These are phyloP conservation scores for Hyposoter dolosus DNA, from an alignment of 2,888 invertebrate genomes.

Conservation along the genomic window DNA sequence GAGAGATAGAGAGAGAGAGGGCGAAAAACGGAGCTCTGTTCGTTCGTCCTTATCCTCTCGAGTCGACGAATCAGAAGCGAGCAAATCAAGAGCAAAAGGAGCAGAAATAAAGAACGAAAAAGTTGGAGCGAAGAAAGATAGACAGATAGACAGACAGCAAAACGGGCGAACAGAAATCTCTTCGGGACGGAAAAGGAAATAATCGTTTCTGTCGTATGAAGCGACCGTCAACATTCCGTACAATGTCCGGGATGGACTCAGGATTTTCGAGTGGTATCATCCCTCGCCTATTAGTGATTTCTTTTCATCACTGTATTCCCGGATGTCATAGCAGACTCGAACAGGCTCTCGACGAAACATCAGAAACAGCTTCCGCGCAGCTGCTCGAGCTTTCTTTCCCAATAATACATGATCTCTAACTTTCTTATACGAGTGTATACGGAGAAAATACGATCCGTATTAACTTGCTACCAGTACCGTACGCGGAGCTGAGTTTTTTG, in stretches of 20 bases:
- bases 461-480: neutral
- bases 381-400: neutral
- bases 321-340: neutral
- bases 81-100: constrained; percentile 24
- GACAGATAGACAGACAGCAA: constrained; percentile 52
- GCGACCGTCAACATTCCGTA: constrained; percentile 28
- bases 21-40: neutral
- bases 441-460: neutral
- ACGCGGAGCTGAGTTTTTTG: neutral
- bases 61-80: constrained; percentile 44
- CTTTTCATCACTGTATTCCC: neutral
- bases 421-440: neutral
- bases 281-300: constrained; percentile 20
- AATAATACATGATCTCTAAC: neutral
- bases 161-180: constrained; percentile 34
- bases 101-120: constrained; percentile 8
- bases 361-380: neutral
- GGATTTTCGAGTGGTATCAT: constrained; percentile 53
- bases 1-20: neutral
- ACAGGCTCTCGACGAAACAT: neutral
- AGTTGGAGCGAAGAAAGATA: constrained; percentile 29
- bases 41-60: constrained; percentile 43
- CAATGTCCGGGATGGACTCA: constrained; percentile 29
- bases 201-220: constrained; percentile 51
- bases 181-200: constrained; percentile 17